Evolutionary conservation across 2,113 vertebrate species (phyloP).

Genomic region (Tonatia bakeri): DNA sequence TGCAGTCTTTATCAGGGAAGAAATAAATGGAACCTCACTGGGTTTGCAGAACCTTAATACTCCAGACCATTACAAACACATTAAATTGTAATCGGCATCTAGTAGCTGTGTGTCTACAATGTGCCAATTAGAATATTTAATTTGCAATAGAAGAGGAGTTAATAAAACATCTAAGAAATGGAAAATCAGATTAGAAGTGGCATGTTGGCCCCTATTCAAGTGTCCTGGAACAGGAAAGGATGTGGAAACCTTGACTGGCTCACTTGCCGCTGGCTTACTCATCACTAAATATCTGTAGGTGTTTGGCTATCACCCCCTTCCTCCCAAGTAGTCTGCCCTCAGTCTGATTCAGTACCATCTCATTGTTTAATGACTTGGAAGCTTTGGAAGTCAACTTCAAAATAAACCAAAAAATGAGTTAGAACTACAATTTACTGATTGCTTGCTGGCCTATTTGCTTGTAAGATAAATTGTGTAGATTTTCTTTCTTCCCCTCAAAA

Average conservation of each 20-base stretch:
- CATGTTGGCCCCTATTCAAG: constrained; percentile 45
- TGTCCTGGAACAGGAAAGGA: constrained; percentile 2
- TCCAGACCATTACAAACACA: constrained; percentile 50
- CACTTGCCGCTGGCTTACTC: background rate
- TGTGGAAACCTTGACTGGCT: background rate
- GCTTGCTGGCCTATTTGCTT: background rate
- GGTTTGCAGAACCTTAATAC: constrained; percentile 50
- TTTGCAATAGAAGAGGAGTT: constrained; percentile 66
- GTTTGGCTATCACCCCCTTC: background rate
- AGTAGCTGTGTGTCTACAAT: constrained; percentile 50
- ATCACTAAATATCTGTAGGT: background rate
- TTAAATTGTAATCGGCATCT: constrained; percentile 63
- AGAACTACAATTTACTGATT: background rate
- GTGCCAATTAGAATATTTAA: constrained; percentile 74
- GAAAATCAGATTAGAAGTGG: constrained; percentile 60
- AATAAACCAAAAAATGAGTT: constrained; percentile 13
- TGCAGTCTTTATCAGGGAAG: constrained; percentile 7
- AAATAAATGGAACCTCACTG: constrained; percentile 35
- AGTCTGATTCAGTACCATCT: background rate
- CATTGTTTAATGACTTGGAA: background rate
- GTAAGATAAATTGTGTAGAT: background rate
- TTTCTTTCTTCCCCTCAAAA: background rate
- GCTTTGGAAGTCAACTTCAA: constrained; percentile 6
- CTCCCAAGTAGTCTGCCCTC: background rate
- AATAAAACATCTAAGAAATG: constrained; percentile 73